Evolutionary conservation across 2,113 vertebrate genomes (phyloP).

Genomic region (Hucho hucho): DNA sequence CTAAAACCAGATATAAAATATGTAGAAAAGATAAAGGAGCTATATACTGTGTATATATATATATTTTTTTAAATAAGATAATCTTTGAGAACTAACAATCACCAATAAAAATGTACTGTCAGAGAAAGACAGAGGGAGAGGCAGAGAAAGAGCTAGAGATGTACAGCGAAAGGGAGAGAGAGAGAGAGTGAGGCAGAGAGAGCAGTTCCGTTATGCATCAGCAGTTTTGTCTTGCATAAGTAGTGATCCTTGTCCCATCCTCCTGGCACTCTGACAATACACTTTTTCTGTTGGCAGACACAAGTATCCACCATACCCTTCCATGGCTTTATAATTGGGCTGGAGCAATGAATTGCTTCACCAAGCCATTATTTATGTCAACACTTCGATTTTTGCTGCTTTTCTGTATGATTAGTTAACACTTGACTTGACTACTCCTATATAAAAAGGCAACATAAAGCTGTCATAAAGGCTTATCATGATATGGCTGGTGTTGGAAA

Average conservation of each 20-base stretch:
- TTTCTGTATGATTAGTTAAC: no score
- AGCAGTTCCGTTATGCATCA: not conserved
- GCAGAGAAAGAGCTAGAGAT: not conserved
- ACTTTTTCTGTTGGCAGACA: not conserved
- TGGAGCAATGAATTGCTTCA: not conserved
- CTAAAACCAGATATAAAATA: no score
- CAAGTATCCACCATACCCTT: not conserved
- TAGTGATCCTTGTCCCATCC: not conserved
- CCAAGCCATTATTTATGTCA: not conserved
- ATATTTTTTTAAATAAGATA: no score
- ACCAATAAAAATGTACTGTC: no score
- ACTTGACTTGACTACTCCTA: not conserved
- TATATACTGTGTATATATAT: no score
- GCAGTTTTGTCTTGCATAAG: not conserved
- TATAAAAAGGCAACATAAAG: not conserved
- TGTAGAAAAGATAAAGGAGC: no score
- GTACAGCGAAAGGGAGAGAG: not conserved
- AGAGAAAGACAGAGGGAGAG: constrained; percentile 5
- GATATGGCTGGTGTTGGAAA: not conserved
- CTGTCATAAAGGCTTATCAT: not conserved
- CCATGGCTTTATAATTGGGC: not conserved
- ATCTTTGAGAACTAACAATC: no score
- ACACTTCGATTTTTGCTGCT: not conserved
- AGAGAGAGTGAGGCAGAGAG: not conserved
- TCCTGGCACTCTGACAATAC: constrained; percentile 1